These are phyloP conservation scores for Tubiluchus corallicola DNA, from an alignment of 2,888 invertebrate species.

Conservation along the genomic window DNA sequence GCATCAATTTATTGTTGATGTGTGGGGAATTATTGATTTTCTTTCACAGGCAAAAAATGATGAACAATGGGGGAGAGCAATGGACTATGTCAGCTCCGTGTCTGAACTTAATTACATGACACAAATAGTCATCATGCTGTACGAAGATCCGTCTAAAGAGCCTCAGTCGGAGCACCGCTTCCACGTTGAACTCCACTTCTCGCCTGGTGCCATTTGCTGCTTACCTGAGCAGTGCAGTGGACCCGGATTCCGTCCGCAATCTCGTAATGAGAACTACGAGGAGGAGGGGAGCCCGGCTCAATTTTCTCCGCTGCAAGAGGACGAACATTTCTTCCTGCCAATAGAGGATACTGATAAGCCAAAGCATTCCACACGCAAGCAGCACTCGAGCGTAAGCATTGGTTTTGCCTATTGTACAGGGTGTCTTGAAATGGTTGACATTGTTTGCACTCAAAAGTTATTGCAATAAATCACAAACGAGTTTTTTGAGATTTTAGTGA, in stretches of 20 bases:
- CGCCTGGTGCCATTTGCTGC: slow-evolving; percentile 51
- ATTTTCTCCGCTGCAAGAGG: too few species aligned
- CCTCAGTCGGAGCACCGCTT: slow-evolving; percentile 58
- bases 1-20: neutral
- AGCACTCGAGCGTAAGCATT: too few species aligned
- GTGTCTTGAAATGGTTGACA: too few species aligned
- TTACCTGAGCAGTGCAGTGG: slow-evolving; percentile 53
- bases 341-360: too few species aligned
- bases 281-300: too few species aligned
- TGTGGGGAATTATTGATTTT: neutral
- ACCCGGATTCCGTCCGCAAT: slow-evolving; percentile 71
- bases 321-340: too few species aligned
- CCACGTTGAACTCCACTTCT: slow-evolving; percentile 96
- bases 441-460: too few species aligned
- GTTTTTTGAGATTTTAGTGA: too few species aligned
- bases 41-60: slow-evolving; percentile 48
- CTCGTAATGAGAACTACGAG: too few species aligned
- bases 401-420: too few species aligned
- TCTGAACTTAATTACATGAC: slow-evolving; percentile 98
- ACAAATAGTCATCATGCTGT: slow-evolving; percentile 77
- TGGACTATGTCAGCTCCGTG: slow-evolving; percentile 94
- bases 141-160: slow-evolving; percentile 94
- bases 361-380: too few species aligned
- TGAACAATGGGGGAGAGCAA: slow-evolving; percentile 93
- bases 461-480: too few species aligned